Evolutionary conservation across 1,140 invertebrate genomes (phyloP), one percentile per base, ranked within the genome.

Genomic region (Drosophila insularis): DNA sequence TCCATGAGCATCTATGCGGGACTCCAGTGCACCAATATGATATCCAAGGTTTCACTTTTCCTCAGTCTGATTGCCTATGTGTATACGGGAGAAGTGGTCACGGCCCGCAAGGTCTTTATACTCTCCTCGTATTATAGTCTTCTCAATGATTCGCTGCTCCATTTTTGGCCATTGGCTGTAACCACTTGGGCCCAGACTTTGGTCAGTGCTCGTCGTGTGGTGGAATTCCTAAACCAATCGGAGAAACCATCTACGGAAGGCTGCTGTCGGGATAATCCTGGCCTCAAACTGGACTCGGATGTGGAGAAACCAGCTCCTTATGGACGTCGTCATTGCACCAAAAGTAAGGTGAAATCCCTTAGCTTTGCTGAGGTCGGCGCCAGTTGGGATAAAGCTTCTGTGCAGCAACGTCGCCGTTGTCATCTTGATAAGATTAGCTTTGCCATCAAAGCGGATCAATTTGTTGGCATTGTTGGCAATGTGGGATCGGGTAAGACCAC

Each of bases 401-500:
- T 46, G 0, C 65, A 63, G 23, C 63, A 80, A 6, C 71, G 67
- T 5, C 62, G 71, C 1, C 68, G 73, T 32, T n/a, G 94, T 0
- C 92, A 91, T 11, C 91, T 94, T 13, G 70, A 95, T 0, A 92
- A 81, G 2, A 81, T 95, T 2, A 89, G 85, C 2, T 86, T 90
- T 62, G 50, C 67, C 10, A 91, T 94, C 0, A 91, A 91, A 61
- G 92, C 21, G 92, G 93, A n/a, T 1, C 92, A 94, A 76, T 90
- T 96, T 8, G 84, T 95, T 4, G 94, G 94, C 1, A 92, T 97
- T 0, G 93, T 97, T 55, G 97, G 97, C 14, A 93, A 95, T 60
- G 95, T 98, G 17, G 97, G 97, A 21, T 93, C 95, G 6, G 96
- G 97, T 10, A 98, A 98, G 93, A 95, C 94, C 19, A 96, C 91